Conservation (phyloP, 2,888 invertebrate species). For the Cephus pygmeus region DNA sequence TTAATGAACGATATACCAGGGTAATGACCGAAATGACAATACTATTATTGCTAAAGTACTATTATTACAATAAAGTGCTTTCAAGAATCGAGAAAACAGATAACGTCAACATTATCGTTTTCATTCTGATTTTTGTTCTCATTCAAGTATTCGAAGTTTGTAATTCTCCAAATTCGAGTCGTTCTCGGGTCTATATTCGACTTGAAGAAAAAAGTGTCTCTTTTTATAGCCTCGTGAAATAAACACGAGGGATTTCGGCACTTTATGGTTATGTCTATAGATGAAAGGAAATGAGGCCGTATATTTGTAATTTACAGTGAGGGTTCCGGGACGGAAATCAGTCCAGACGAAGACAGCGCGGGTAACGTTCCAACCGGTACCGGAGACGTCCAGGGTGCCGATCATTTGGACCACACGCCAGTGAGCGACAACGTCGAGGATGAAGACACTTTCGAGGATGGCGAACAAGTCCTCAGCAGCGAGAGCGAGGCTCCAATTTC, state of each 20-base stretch:
- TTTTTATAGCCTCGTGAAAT: neutral
- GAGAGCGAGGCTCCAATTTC: conserved; percentile 61
- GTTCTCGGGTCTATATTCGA: neutral
- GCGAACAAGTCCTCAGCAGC: conserved; percentile 33
- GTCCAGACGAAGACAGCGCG: conserved; percentile 52
- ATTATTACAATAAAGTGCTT: too few species aligned
- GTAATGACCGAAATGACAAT: too few species aligned
- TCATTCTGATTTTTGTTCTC: too few species aligned
- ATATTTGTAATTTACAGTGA: conserved; percentile 42
- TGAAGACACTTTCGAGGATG: conserved; percentile 39
- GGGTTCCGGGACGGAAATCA: conserved; percentile 57
- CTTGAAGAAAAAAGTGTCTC: neutral
- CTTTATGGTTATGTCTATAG: neutral
- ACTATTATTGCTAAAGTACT: too few species aligned
- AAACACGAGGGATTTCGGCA: neutral
- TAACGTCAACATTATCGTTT: too few species aligned
- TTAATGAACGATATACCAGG: too few species aligned
- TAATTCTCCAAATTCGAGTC: neutral
- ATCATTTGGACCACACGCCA: conserved; percentile 33
- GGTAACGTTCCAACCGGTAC: conserved; percentile 26
- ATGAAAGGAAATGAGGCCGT: neutral
- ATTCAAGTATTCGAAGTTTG: neutral
- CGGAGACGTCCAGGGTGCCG: conserved; percentile 20
- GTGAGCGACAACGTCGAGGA: conserved; percentile 48
- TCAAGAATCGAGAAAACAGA: too few species aligned